Evolutionary conservation across 2,113 vertebrate species (phyloP).

Genomic region (Chunga burmeisteri): DNA sequence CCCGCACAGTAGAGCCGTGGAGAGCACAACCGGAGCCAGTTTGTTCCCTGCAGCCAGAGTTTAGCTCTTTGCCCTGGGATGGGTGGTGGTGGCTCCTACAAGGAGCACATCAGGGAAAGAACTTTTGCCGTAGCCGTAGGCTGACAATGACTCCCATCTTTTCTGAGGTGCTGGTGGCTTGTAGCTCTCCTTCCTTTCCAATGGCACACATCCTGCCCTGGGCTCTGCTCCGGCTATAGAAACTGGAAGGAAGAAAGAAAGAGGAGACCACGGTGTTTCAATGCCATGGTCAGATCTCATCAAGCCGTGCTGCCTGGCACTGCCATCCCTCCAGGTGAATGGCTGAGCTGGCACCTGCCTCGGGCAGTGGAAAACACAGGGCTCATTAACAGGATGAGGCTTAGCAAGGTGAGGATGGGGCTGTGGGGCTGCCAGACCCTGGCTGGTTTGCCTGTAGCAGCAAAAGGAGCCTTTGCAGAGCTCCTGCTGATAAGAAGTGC

Average conservation of each 20-base stretch:
- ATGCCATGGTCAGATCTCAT: background rate
- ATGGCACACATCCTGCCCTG: background rate
- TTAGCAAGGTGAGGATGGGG: background rate
- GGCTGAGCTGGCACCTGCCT: background rate
- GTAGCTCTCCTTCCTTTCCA: background rate
- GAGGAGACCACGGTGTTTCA: rapidly evolving
- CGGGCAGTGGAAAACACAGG: background rate
- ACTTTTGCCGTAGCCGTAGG: background rate
- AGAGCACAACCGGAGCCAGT: background rate
- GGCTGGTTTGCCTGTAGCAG: background rate
- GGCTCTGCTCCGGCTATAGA: background rate
- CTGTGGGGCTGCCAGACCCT: background rate
- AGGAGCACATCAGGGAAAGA: background rate
- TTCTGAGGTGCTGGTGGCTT: background rate
- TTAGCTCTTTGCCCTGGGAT: background rate
- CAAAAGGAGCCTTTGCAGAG: background rate
- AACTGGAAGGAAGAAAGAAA: background rate
- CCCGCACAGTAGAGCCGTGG: rapidly evolving
- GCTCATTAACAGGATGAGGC: background rate
- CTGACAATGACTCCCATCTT: background rate
- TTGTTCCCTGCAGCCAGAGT: background rate
- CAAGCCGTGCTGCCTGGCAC: background rate
- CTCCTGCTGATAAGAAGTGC: conserved; percentile 20
- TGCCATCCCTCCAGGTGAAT: background rate
- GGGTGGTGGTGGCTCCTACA: background rate